phyloP scores from a whole-genome alignment of 2,113 vertebrate species.

The Zosterops japonicus region DNA sequence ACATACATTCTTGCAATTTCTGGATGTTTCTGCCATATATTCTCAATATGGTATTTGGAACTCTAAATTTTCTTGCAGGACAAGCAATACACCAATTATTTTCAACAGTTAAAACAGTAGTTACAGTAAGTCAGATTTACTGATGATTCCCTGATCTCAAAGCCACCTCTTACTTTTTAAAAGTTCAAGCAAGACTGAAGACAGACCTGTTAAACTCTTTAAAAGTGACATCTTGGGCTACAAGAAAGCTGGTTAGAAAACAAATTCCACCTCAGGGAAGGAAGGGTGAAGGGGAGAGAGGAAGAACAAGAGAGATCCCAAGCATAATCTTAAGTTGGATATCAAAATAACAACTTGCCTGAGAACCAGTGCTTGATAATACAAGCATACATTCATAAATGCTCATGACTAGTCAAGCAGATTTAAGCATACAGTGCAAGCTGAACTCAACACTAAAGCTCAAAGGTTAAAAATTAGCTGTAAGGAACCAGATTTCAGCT shows the following conservation, averaged over 20 bases:
- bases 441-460: neutral
- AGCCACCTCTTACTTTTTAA: neutral
- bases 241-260: neutral
- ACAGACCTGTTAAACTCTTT: neutral
- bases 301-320: neutral
- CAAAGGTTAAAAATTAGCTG: neutral
- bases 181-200: neutral
- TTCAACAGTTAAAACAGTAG: neutral
- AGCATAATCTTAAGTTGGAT: neutral
- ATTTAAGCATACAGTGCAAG: neutral
- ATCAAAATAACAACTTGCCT: neutral
- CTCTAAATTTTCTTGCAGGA: neutral
- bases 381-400: neutral
- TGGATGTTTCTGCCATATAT: neutral
- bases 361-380: neutral
- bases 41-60: neutral
- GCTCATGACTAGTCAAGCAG: neutral
- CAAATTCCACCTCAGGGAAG: neutral
- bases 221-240: neutral
- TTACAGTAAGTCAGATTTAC: neutral
- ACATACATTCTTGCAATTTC: neutral
- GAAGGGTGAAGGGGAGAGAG: neutral
- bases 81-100: neutral
- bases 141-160: neutral
- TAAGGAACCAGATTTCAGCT: neutral